A percentile compares a stretch with the other conserved stretches of the same genome.
Conservation (phyloP, 2,113 vertebrate genomes). For the Marmota flaviventris region DNA sequence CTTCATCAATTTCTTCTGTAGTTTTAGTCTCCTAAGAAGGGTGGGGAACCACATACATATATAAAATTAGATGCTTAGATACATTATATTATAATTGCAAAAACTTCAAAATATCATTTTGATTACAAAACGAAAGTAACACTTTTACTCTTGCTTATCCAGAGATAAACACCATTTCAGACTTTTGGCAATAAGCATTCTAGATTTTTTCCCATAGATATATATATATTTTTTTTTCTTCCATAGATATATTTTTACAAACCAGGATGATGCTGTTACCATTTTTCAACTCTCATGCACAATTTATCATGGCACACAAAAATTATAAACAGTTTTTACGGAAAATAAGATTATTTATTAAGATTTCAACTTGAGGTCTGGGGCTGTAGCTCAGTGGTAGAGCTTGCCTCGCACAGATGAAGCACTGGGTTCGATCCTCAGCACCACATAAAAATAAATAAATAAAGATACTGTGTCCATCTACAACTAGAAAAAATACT, state of each 20-base stretch:
- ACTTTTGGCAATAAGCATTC: background rate
- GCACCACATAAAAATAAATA: too few relatives aligned
- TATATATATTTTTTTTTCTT: background rate
- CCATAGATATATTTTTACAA: background rate
- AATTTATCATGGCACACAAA: background rate
- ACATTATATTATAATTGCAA: background rate
- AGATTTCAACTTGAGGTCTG: conserved; percentile 25
- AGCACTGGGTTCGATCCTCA: too few relatives aligned
- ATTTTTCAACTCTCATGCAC: conserved; percentile 38
- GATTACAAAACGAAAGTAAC: conserved; percentile 38
- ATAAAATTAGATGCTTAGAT: background rate
- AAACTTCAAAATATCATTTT: conserved; percentile 47
- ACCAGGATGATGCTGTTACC: background rate
- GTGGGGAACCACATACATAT: background rate
- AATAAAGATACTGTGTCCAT: too few relatives aligned
- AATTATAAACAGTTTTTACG: conserved; percentile 27
- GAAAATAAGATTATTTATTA: background rate
- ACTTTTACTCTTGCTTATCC: background rate
- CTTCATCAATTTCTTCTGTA: conserved; percentile 85
- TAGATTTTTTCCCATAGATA: background rate
- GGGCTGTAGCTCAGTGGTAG: too few relatives aligned
- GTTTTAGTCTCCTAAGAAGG: conserved; percentile 79
- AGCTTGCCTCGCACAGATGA: too few relatives aligned
- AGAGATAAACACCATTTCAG: conserved; percentile 38
- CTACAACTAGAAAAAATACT: too few relatives aligned